These are phyloP conservation scores for Charina bottae DNA, from an alignment of 2,113 vertebrate genomes.

Conservation along the genomic window DNA sequence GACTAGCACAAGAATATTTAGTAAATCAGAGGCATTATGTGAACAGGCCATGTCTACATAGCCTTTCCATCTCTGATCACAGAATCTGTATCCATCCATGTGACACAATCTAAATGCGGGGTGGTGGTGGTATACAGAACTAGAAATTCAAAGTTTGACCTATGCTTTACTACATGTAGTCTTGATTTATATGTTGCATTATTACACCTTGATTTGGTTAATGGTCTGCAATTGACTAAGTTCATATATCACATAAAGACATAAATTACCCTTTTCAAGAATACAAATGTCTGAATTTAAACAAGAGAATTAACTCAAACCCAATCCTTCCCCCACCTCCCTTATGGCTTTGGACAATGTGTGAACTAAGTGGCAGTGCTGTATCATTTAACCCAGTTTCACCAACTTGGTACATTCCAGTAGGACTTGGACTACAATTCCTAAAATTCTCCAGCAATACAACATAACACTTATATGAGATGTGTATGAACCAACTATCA, in stretches of 20 bases:
- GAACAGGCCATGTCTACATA: neutral
- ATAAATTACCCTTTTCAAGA: neutral
- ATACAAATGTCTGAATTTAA: too few species aligned
- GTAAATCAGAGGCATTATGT: neutral
- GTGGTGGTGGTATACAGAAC: neutral
- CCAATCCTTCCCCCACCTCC: too few species aligned
- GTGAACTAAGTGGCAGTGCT: too few species aligned
- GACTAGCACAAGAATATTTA: neutral
- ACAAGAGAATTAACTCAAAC: too few species aligned
- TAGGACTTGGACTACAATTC: too few species aligned
- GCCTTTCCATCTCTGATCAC: neutral
- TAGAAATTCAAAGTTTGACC: neutral
- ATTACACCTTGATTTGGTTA: neutral
- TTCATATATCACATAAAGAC: neutral
- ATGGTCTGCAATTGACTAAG: neutral
- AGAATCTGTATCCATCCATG: neutral
- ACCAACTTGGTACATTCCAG: too few species aligned
- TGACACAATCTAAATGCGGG: neutral
- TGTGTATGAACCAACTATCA: too few species aligned
- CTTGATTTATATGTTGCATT: neutral
- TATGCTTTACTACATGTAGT: neutral
- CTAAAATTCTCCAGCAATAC: too few species aligned
- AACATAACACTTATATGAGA: too few species aligned
- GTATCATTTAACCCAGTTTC: too few species aligned
- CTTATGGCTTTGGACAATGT: too few species aligned